A percentile compares a stretch with the other conserved stretches of the same genome.
Conservation (phyloP, 1,140 invertebrate genomes). For the Temnothorax longispinosus region DNA sequence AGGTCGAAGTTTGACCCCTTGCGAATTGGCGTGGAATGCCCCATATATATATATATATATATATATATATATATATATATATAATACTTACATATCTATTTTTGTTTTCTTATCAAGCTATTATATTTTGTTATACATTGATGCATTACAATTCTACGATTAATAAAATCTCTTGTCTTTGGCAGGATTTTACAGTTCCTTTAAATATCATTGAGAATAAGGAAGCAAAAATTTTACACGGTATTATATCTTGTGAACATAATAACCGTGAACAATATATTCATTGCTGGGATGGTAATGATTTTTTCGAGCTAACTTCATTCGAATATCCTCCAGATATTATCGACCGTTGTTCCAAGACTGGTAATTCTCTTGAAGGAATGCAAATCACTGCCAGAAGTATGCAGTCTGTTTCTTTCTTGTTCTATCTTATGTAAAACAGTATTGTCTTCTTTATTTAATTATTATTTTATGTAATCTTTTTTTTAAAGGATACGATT, state of each 20-base stretch:
- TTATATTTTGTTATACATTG: too few species aligned
- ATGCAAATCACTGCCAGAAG: slow-evolving; percentile 72
- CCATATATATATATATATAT: neutral
- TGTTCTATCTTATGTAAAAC: slow-evolving; percentile 10
- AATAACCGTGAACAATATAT: slow-evolving; percentile 36
- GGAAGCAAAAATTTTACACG: slow-evolving; percentile 7
- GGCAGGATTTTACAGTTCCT: neutral
- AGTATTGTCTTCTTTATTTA: neutral
- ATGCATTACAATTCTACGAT: neutral
- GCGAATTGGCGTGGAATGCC: too few species aligned
- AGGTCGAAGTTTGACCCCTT: too few species aligned
- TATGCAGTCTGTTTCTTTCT: slow-evolving; percentile 32
- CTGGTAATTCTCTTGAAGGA: slow-evolving; percentile 55
- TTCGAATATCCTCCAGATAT: slow-evolving; percentile 46
- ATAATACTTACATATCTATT: too few species aligned
- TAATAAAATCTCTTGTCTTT: neutral
- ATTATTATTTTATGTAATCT: neutral
- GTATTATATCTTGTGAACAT: slow-evolving; percentile 43
- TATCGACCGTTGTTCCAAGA: neutral
- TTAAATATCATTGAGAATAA: neutral
- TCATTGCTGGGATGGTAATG: slow-evolving; percentile 67
- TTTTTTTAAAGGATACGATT: slow-evolving; percentile 69
- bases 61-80: too few species aligned
- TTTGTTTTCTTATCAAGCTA: neutral
- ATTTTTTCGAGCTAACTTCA: slow-evolving; percentile 57